Conservation (phyloP, 1,140 invertebrate genomes). For the Parasteatoda tepidariorum region DNA sequence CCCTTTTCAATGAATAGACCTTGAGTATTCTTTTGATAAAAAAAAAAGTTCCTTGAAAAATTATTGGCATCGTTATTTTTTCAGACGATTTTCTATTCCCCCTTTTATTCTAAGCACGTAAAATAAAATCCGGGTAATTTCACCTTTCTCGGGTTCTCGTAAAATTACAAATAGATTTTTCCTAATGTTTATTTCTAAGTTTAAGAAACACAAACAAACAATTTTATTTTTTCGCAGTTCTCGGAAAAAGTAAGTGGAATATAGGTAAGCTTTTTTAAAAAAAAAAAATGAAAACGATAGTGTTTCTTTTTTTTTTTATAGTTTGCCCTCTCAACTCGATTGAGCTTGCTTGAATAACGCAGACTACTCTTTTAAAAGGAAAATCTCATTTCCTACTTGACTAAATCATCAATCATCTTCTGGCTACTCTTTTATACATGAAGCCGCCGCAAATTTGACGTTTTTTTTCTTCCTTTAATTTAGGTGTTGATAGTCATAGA, state of each 20-base stretch:
- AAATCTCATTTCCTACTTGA: neutral
- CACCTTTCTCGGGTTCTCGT: neutral
- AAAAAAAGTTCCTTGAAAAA: slow-evolving; percentile 21
- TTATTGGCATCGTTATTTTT: slow-evolving; percentile 1
- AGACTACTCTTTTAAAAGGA: neutral
- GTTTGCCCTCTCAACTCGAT: neutral
- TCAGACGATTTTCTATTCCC: neutral
- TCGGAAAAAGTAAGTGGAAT: neutral
- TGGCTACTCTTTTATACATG: neutral
- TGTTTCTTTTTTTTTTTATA: neutral
- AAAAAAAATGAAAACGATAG: no score
- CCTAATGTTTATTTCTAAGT: neutral
- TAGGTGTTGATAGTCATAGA: neutral
- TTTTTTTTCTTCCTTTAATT: neutral
- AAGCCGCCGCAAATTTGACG: neutral
- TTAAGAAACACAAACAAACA: neutral
- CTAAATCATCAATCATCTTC: neutral
- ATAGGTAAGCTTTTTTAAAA: neutral
- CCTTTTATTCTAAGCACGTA: slow-evolving; percentile 28
- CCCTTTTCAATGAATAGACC: slow-evolving; percentile 48
- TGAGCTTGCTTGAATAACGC: neutral
- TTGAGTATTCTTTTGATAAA: slow-evolving; percentile 17
- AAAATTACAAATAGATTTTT: neutral
- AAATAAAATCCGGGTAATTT: slow-evolving; percentile 34
- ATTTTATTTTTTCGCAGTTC: neutral